A percentile compares a stretch with the other conserved stretches of the same genome.
phyloP scores from a whole-genome alignment of 2,888 invertebrate species.

The Mesodorylaimus sp. region DNA sequence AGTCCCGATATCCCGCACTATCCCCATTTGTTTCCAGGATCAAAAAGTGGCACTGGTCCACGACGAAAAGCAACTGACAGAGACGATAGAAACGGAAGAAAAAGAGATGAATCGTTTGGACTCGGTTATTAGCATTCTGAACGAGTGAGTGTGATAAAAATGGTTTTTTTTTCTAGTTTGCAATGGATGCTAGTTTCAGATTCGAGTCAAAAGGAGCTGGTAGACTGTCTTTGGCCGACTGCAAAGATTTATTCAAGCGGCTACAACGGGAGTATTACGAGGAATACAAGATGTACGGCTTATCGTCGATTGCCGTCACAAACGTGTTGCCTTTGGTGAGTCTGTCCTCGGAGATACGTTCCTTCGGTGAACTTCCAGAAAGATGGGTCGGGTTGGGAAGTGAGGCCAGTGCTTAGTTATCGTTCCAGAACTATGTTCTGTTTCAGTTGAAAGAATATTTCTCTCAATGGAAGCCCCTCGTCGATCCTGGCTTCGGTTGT shows the following conservation, averaged over 20 bases:
- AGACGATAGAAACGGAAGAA: conserved; percentile 51
- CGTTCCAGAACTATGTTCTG: too few species aligned
- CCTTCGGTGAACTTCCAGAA: neutral
- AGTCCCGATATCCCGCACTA: neutral
- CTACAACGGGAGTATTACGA: conserved; percentile 43
- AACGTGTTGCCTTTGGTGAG: conserved; percentile 55
- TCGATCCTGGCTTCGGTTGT: conserved; percentile 32
- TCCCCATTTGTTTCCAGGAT: conserved; percentile 36
- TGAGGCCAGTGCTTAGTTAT: too few species aligned
- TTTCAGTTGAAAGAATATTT: conserved; percentile 49
- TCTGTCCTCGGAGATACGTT: conserved; percentile 3
- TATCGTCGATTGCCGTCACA: conserved; percentile 62
- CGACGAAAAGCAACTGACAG: conserved; percentile 52
- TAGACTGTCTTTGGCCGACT: conserved; percentile 41
- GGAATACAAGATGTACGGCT: conserved; percentile 57
- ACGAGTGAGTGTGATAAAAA: conserved; percentile 11
- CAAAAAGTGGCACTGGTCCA: conserved; percentile 56
- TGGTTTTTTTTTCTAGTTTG: too few species aligned
- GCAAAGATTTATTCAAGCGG: conserved; percentile 42
- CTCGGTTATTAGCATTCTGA: conserved; percentile 15
- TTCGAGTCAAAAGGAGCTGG: neutral
- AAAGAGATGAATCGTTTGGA: conserved; percentile 48
- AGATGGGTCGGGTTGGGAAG: too few species aligned
- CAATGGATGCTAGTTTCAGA: too few species aligned
- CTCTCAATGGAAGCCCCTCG: conserved; percentile 58